A percentile compares a stretch with the other conserved stretches of the same genome.
These are phyloP conservation scores for Beris chalybata DNA, from an alignment of 2,888 invertebrate species.

Conservation along the genomic window DNA sequence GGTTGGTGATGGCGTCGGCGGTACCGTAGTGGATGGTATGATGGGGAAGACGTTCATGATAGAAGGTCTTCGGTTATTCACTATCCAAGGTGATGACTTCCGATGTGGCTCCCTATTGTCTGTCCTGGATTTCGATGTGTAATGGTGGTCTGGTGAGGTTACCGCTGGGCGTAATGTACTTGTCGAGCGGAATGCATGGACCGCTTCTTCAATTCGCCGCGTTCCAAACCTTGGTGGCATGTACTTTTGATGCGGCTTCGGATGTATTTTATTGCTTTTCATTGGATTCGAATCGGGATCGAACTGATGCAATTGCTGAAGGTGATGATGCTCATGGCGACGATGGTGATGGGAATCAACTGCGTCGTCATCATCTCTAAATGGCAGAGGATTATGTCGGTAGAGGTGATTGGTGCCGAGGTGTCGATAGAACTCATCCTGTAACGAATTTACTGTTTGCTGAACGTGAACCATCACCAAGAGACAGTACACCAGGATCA, in stretches of 20 bases:
- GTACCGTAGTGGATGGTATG: no score
- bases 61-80: slow-evolving; percentile 5
- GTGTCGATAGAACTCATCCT: slow-evolving; percentile 14
- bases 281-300: slow-evolving; percentile 7
- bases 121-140: slow-evolving; percentile 5
- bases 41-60: neutral
- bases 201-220: slow-evolving; percentile 28
- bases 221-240: neutral
- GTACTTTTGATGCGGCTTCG: neutral
- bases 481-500: slow-evolving; percentile 23
- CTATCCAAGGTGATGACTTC: slow-evolving; percentile 25
- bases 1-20: no score
- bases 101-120: slow-evolving; percentile 13
- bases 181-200: slow-evolving; percentile 26
- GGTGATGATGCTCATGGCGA: slow-evolving; percentile 12
- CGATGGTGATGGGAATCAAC: neutral
- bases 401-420: slow-evolving; percentile 1
- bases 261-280: neutral
- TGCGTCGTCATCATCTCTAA: neutral
- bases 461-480: slow-evolving; percentile 20
- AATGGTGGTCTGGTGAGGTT: neutral
- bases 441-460: slow-evolving; percentile 25
- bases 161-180: slow-evolving; percentile 3
- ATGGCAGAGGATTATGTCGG: slow-evolving; percentile 11
- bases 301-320: neutral